Evolutionary conservation across 2,797 vertebrate species (phyloP).

Genomic region (Semotilus atromaculatus): DNA sequence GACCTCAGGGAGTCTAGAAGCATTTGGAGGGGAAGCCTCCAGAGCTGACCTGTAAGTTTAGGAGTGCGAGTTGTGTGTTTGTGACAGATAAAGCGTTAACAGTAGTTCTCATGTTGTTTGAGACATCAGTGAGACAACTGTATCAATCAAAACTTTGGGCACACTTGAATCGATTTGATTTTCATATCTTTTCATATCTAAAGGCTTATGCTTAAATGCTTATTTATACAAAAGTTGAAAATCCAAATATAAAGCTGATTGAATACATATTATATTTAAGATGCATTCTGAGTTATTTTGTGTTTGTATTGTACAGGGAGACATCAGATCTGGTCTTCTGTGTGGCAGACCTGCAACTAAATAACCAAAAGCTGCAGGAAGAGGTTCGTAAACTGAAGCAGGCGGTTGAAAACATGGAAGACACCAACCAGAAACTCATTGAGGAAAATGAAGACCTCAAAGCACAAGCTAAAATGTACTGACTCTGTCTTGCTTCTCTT

Average conservation of each 20-base stretch:
- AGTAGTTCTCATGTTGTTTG: not conserved
- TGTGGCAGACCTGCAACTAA: slow-evolving; percentile 87
- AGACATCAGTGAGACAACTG: not conserved
- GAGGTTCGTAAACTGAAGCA: slow-evolving; percentile 85
- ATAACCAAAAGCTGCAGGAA: slow-evolving; percentile 87
- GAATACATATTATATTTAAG: not conserved
- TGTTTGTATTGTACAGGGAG: slow-evolving; percentile 79
- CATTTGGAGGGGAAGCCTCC: slow-evolving; percentile 84
- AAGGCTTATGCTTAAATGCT: not conserved
- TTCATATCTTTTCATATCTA: not conserved
- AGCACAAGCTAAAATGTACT: slow-evolving; percentile 81
- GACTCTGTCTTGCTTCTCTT: not conserved
- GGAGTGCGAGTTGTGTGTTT: slow-evolving; percentile 23
- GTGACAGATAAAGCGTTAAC: not conserved
- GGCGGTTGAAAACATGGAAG: slow-evolving; percentile 83
- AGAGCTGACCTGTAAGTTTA: slow-evolving; percentile 83
- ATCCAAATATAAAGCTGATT: not conserved
- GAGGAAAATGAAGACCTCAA: slow-evolving; percentile 82
- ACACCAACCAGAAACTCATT: slow-evolving; percentile 81
- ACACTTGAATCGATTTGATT: not conserved
- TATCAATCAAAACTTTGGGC: not conserved
- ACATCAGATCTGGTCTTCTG: slow-evolving; percentile 87
- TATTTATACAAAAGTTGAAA: not conserved
- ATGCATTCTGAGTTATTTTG: not conserved
- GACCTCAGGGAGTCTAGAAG: slow-evolving; percentile 85